Evolutionary conservation across 2,113 vertebrate genomes (phyloP).

Genomic region (Ia io): DNA sequence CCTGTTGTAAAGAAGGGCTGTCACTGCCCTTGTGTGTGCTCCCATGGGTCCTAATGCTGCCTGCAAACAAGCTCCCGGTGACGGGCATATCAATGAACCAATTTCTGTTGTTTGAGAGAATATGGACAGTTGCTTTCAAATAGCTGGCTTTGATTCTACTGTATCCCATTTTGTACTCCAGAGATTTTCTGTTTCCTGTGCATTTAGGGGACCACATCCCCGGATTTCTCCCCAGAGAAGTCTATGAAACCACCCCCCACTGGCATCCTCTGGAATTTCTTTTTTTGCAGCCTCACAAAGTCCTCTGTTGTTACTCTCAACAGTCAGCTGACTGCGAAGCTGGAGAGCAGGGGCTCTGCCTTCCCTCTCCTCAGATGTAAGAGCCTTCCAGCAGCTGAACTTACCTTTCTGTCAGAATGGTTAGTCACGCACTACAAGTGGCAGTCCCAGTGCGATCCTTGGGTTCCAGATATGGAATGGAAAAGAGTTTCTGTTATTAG

Average conservation of each 20-base stretch:
- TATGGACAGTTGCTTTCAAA: neutral
- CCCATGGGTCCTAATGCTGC: neutral
- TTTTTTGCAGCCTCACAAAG: conserved; percentile 27
- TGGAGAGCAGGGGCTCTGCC: neutral
- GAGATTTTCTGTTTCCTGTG: neutral
- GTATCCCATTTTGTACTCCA: neutral
- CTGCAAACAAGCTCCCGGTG: neutral
- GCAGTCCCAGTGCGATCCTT: neutral
- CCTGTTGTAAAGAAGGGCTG: neutral
- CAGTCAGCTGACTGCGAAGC: conserved; percentile 27
- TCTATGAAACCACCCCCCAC: neutral
- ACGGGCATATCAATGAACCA: neutral
- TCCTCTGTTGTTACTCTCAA: conserved; percentile 22
- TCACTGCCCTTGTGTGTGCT: neutral
- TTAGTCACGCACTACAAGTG: neutral
- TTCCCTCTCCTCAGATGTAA: neutral
- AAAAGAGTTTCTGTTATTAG: conserved; percentile 19
- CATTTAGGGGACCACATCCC: neutral
- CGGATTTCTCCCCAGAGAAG: neutral
- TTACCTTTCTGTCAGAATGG: conserved; percentile 35
- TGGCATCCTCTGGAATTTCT: neutral
- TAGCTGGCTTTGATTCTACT: neutral
- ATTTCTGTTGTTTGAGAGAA: neutral
- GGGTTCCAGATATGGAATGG: conserved; percentile 15
- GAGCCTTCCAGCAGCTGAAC: neutral